These are phyloP conservation scores for Sylvia atricapilla DNA, from an alignment of 2,113 vertebrate species.

Conservation along the genomic window DNA sequence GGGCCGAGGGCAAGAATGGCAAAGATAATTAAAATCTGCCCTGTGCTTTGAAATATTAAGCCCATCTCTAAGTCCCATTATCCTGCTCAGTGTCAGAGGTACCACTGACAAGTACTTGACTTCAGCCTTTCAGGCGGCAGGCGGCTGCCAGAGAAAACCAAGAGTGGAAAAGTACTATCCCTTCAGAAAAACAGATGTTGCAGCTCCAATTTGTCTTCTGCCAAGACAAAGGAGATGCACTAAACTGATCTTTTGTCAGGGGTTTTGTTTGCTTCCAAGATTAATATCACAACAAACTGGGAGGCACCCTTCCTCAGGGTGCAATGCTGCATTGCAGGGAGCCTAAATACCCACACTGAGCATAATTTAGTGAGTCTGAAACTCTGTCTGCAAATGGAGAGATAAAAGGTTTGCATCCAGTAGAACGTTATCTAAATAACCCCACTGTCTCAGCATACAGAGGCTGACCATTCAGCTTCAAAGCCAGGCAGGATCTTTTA, in stretches of 20 bases:
- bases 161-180: constrained; percentile 58
- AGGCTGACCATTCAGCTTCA: neutral
- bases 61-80: constrained; percentile 4
- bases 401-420: constrained; percentile 1
- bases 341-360: constrained; percentile 23
- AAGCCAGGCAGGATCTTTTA: neutral
- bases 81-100: constrained; percentile 51
- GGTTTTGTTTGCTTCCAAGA: constrained; percentile 57
- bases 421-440: neutral
- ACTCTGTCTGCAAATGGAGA: neutral
- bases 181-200: constrained; percentile 60
- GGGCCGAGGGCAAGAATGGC: constrained; percentile 1
- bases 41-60: constrained; percentile 32
- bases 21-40: constrained; percentile 50
- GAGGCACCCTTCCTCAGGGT: constrained; percentile 44
- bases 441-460: neutral
- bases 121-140: neutral
- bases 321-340: neutral
- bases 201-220: constrained; percentile 50
- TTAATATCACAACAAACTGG: constrained; percentile 59
- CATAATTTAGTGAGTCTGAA: constrained; percentile 31
- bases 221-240: constrained; percentile 64
- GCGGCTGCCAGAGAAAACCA: constrained; percentile 45
- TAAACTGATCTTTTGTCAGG: constrained; percentile 58
- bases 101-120: constrained; percentile 41